Conservation (phyloP, 2,888 invertebrate species). For the Scaptomyza flava region DNA sequence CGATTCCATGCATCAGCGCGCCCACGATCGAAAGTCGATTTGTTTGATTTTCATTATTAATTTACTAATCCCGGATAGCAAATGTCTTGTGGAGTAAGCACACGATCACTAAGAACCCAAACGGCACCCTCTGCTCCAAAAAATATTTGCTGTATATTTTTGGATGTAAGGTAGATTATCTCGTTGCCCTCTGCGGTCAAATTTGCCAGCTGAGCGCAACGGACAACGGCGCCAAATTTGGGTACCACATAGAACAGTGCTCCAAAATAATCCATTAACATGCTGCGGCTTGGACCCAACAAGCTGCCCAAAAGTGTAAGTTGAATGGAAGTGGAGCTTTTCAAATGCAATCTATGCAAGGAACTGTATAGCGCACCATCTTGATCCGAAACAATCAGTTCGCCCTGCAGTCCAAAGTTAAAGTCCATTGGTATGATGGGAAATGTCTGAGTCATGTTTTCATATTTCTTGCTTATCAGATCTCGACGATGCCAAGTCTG, state of each 20-base stretch:
- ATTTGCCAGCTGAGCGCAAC: constrained; percentile 66
- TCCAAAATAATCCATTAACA: constrained; percentile 72
- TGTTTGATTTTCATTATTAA: not conserved
- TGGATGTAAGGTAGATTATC: constrained; percentile 81
- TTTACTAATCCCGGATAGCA: constrained; percentile 67
- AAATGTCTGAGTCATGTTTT: constrained; percentile 65
- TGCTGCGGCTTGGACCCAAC: constrained; percentile 75
- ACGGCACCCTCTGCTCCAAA: constrained; percentile 76
- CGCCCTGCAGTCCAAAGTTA: constrained; percentile 71
- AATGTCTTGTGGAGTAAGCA: constrained; percentile 77
- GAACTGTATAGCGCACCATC: constrained; percentile 74
- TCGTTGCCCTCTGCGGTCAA: constrained; percentile 81
- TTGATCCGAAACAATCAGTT: constrained; percentile 77
- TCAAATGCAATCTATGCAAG: constrained; percentile 19
- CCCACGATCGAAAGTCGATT: not conserved
- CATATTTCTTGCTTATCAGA: constrained; percentile 72
- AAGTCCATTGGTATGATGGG: constrained; percentile 78
- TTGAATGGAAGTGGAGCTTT: constrained; percentile 24
- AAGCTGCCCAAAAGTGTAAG: constrained; percentile 72
- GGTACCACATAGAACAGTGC: constrained; percentile 80
- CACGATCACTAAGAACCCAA: constrained; percentile 81
- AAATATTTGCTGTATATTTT: constrained; percentile 82
- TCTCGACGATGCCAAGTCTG: constrained; percentile 75
- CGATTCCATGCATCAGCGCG: constrained; percentile 1
- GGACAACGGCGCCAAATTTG: constrained; percentile 81